Percentiles rank a stretch among this genome's conserved stretches.
Conservation (phyloP, 2,113 vertebrate genomes). For the Anoplopoma fimbria region DNA sequence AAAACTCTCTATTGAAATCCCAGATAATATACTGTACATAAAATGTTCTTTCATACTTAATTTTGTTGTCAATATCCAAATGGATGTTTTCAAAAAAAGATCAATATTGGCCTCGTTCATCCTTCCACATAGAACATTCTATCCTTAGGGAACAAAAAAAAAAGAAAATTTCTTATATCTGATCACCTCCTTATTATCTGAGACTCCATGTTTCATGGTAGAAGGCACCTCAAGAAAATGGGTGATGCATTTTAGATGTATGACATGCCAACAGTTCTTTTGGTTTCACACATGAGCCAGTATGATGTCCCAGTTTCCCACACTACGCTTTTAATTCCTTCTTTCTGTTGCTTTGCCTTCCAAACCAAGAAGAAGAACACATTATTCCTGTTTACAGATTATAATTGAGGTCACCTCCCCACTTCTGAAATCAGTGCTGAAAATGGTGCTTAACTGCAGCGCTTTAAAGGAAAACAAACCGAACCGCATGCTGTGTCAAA, state of each 20-base stretch:
- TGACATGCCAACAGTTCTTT: constrained; percentile 15
- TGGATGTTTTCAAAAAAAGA: constrained; percentile 1
- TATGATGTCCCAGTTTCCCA: constrained; percentile 61
- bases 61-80: background rate
- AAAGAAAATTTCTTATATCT: background rate
- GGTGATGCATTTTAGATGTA: constrained; percentile 22
- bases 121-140: background rate
- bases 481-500: background rate
- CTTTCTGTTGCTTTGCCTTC: constrained; percentile 10
- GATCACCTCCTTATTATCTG: background rate
- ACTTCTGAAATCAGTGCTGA: background rate
- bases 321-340: constrained; percentile 11
- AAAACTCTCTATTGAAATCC: background rate
- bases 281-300: constrained; percentile 40
- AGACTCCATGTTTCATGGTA: background rate
- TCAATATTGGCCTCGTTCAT: background rate
- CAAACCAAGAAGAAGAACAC: background rate
- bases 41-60: background rate
- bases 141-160: background rate
- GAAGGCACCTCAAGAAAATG: constrained; percentile 1
- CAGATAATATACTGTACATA: background rate
- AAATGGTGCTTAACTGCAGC: background rate
- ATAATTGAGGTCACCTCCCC: background rate
- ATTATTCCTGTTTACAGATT: constrained; percentile 1
- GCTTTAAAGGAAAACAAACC: background rate